Conservation (phyloP, 1,140 invertebrate species). For the Diachasmimorpha longicaudata region DNA sequence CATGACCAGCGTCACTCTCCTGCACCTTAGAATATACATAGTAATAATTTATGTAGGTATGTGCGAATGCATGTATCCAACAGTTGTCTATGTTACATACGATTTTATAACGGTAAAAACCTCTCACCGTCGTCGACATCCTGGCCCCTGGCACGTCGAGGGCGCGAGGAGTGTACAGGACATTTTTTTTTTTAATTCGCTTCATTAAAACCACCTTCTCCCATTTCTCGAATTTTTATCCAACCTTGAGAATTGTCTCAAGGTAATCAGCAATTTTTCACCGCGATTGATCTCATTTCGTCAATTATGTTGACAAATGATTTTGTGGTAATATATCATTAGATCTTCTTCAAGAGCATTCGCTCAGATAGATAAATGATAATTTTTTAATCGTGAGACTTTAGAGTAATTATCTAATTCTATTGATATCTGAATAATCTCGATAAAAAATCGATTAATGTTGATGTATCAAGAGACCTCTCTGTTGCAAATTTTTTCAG, state of each 20-base stretch:
- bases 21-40: conserved; percentile 14
- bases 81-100: conserved; percentile 22
- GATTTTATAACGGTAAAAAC: conserved; percentile 31
- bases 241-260: background rate
- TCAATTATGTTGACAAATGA: background rate
- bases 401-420: too few relatives aligned
- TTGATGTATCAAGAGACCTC: too few relatives aligned
- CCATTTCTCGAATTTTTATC: background rate
- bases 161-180: conserved; percentile 8
- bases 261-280: background rate
- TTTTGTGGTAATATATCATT: background rate
- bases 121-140: conserved; percentile 28
- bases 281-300: background rate
- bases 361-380: too few relatives aligned
- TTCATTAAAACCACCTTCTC: background rate
- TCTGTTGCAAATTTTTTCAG: too few relatives aligned
- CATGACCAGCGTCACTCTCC: conserved; percentile 30
- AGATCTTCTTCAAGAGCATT: too few relatives aligned
- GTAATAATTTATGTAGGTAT: conserved; percentile 34
- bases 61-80: conserved; percentile 29
- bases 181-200: background rate
- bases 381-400: too few relatives aligned
- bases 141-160: conserved; percentile 26
- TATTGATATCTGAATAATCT: too few relatives aligned
- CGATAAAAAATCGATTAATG: too few relatives aligned